phyloP scores from a whole-genome alignment of 2,113 vertebrate genomes.

The Syngnathoides biaculeatus region DNA sequence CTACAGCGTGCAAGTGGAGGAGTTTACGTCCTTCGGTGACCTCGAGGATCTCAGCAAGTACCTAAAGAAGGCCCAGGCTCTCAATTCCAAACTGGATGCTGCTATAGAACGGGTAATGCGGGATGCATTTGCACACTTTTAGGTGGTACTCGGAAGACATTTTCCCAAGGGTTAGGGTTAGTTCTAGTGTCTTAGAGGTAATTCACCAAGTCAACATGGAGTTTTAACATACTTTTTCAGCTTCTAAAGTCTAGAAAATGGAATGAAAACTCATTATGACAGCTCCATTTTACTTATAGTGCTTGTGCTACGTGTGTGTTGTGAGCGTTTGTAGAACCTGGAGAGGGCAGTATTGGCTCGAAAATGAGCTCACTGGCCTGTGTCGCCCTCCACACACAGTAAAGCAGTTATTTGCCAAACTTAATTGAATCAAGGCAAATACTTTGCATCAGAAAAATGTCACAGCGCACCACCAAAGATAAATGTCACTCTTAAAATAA shows the following conservation, averaged over 20 bases:
- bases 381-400: background rate
- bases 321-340: background rate
- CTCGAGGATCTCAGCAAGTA: slow-evolving; percentile 76
- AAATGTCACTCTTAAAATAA: background rate
- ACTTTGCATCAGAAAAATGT: background rate
- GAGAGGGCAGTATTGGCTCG: slow-evolving; percentile 30
- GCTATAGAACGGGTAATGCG: slow-evolving; percentile 78
- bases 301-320: background rate
- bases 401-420: background rate
- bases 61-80: slow-evolving; percentile 78
- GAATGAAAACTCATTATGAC: background rate
- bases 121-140: background rate
- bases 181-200: background rate
- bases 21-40: slow-evolving; percentile 75
- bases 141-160: background rate
- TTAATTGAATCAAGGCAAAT: background rate
- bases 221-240: too few relatives aligned
- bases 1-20: slow-evolving; percentile 77
- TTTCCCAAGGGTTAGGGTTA: too few relatives aligned
- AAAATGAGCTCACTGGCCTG: background rate
- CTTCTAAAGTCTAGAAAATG: too few relatives aligned
- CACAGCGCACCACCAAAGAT: background rate
- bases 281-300: background rate
- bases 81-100: slow-evolving; percentile 77
- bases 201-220: too few relatives aligned